Base-by-base conservation (phyloP, 1,140 invertebrate genomes). In the Cydia strobilella region DNA sequence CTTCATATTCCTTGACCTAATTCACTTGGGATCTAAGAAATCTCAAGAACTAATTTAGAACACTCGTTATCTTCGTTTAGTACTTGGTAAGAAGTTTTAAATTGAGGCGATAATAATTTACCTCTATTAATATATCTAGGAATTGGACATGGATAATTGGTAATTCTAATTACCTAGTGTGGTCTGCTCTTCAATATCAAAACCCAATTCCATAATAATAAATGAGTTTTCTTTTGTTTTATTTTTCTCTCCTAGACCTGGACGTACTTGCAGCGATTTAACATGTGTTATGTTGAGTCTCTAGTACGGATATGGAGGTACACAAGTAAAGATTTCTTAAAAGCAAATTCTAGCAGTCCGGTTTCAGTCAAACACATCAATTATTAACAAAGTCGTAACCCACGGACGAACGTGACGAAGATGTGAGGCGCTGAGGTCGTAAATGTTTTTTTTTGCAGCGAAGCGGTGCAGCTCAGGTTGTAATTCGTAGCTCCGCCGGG, bases 401-500 rank as follows among this genome's bases (percentile, higher is more conserved):
- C n/a, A 10, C 27, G 15, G 65, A 31, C 63, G 25, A 39, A 35
- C 65, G 65, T 69, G 27, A 69, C 31, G 65, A 35, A 69, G 65
- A 69, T 42, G 35, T 13, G 31, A 35, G 35, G 65, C 31, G 31
- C 15, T 23, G 65, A 5, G 31, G 65, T 69, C 65, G 65, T 69
- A 69, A 69, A 69, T 69, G 65, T 69, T 65, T 65, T 65, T 65
- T 51, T 65, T 65, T 65, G 63, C 23, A 35, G 63, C 9, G 65
- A 31, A 18, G 31, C 65, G 63, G 10, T 69, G 65, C 65, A 69
- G 65, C 65, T 35, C 31, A 69, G 27, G 65, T 81, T 80, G 81
- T 82, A 81, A 82, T 86, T 86, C 85, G 82, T 83, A 80, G 78
- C 77, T 85, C 77, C 79, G 74, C 74, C 78, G 75, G 77, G 84